Conservation (phyloP, 2,113 vertebrate genomes). For the Tragelaphus buxtoni region DNA sequence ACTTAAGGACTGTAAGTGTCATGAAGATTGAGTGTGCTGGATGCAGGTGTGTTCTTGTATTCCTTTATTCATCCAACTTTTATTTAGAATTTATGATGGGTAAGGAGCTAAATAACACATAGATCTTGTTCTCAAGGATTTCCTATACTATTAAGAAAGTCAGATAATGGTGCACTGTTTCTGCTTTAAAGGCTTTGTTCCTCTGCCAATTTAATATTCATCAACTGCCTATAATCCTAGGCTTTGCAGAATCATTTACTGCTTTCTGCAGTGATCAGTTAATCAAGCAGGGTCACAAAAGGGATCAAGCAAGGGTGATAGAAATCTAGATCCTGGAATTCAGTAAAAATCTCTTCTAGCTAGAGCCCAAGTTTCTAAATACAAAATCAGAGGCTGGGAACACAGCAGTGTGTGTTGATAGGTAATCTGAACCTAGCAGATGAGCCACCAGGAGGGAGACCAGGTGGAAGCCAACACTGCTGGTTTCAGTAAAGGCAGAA, state of each 20-base stretch:
- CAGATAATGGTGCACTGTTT: slow-evolving; percentile 17
- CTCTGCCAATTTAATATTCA: slow-evolving; percentile 60
- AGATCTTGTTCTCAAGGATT: slow-evolving; percentile 16
- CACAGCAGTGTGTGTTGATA: neutral
- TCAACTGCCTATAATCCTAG: slow-evolving; percentile 46
- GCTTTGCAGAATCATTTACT: slow-evolving; percentile 60
- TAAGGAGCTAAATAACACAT: slow-evolving; percentile 8
- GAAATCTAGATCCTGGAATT: neutral
- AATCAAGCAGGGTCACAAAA: slow-evolving; percentile 42
- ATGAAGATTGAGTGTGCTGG: neutral
- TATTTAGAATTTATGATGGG: neutral
- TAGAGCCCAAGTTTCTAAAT: neutral
- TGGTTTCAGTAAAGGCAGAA: neutral
- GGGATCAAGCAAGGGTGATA: neutral
- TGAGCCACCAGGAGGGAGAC: neutral
- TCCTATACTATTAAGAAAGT: neutral
- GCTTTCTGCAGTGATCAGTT: slow-evolving; percentile 56
- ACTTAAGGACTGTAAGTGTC: neutral
- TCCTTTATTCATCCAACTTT: neutral
- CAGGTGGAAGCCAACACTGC: neutral
- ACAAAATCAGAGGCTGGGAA: neutral
- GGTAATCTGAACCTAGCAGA: neutral
- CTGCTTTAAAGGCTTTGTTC: slow-evolving; percentile 40
- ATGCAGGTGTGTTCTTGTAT: neutral
- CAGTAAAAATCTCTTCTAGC: neutral